Conservation (phyloP, 1,140 invertebrate genomes). For the Lethrus apterus region DNA sequence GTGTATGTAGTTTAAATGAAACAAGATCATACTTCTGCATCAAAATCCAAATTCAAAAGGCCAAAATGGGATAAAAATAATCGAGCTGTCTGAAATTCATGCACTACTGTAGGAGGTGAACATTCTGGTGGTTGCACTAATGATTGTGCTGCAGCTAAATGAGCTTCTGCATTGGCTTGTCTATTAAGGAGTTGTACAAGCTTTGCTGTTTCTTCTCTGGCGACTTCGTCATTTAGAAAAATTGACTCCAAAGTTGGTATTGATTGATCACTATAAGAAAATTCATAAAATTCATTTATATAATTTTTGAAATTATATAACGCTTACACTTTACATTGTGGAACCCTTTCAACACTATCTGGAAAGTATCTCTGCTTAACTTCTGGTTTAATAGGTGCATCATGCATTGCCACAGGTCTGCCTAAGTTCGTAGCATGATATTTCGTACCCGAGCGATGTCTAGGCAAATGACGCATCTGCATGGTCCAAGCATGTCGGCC, state of each 20-base stretch:
- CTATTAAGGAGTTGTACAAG: conserved; percentile 46
- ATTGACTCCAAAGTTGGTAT: conserved; percentile 63
- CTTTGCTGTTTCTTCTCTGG: conserved; percentile 47
- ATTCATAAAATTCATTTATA: conserved; percentile 1
- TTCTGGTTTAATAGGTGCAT: conserved; percentile 52
- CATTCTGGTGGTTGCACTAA: conserved; percentile 48
- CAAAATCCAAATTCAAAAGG: conserved; percentile 72
- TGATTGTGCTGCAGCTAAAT: conserved; percentile 26
- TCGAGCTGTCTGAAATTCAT: conserved; percentile 90
- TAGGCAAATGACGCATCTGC: conserved; percentile 74
- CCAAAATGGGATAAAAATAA: conserved; percentile 93
- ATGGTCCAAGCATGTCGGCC: conserved; percentile 92
- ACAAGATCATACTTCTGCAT: conserved; percentile 38
- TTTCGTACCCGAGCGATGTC: conserved; percentile 67
- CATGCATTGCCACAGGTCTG: conserved; percentile 68
- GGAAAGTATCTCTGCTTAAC: conserved; percentile 73
- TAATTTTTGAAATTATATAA: conserved; percentile 14
- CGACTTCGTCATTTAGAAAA: conserved; percentile 45
- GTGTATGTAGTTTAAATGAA: background rate
- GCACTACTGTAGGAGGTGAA: conserved; percentile 69
- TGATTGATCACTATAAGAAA: conserved; percentile 55
- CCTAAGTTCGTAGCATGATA: conserved; percentile 65
- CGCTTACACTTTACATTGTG: conserved; percentile 71
- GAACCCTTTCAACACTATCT: conserved; percentile 72
- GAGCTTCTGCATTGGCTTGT: conserved; percentile 43